Evolutionary conservation across 2,888 invertebrate genomes (phyloP).

Genomic region (Cataglyphis rosenhaueri): DNA sequence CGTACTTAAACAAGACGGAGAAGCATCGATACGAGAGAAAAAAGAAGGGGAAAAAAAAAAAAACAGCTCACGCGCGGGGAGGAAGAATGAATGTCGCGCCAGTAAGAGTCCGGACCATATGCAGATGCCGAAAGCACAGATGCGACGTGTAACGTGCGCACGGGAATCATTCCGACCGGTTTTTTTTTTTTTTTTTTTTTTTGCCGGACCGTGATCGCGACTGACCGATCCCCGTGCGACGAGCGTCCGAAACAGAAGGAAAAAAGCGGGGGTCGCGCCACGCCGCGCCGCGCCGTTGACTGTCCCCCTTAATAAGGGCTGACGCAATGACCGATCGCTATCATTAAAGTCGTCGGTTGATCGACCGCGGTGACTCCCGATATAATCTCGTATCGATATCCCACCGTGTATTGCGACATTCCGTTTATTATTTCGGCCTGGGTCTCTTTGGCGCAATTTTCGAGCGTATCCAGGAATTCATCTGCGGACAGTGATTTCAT

Average conservation of each 20-base stretch:
- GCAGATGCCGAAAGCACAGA: conserved; percentile 84
- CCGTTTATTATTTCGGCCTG: conserved; percentile 16
- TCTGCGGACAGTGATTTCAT: conserved; percentile 32
- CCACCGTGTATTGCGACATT: neutral
- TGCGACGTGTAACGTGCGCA: conserved; percentile 73
- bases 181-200: conserved; percentile 43
- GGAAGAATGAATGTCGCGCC: conserved; percentile 64
- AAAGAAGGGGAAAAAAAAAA: conserved; percentile 57
- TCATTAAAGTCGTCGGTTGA: conserved; percentile 22
- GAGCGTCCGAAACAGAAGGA: conserved; percentile 10
- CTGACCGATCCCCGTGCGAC: conserved; percentile 19
- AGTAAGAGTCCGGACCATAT: conserved; percentile 80
- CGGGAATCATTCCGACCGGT: conserved; percentile 69
- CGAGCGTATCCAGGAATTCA: conserved; percentile 22
- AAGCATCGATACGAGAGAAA: conserved; percentile 52
- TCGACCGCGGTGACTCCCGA: conserved; percentile 1
- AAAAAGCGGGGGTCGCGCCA: conserved; percentile 30
- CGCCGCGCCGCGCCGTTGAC: conserved; percentile 8
- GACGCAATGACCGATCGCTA: conserved; percentile 55
- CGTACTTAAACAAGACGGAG: conserved; percentile 60
- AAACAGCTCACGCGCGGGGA: neutral
- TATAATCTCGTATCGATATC: conserved; percentile 25
- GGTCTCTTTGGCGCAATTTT: conserved; percentile 20
- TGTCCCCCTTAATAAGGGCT: conserved; percentile 21
- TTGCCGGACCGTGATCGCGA: conserved; percentile 32